Percentiles rank a stretch among this genome's conserved stretches.
Evolutionary conservation across 2,888 invertebrate species (phyloP).

Genomic region (Mythimna lalbum): DNA sequence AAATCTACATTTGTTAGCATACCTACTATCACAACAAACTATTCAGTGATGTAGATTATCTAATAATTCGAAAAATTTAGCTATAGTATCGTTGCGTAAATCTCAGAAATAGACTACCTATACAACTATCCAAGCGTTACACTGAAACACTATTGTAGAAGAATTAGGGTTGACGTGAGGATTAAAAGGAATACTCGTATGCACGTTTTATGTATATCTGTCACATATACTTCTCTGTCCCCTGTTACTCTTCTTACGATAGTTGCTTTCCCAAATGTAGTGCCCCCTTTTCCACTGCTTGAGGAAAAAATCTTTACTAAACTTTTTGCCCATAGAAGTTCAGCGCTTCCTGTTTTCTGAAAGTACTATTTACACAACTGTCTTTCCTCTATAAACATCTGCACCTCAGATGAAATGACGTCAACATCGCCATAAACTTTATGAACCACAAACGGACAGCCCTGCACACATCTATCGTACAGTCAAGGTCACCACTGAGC

Average conservation of each 20-base stretch:
- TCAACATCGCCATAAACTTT: constrained; percentile 40
- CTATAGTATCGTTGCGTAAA: constrained; percentile 39
- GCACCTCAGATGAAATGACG: constrained; percentile 34
- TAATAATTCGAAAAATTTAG: constrained; percentile 27
- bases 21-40: constrained; percentile 33
- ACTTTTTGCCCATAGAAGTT: no score
- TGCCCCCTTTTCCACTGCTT: no score
- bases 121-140: constrained; percentile 48
- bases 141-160: constrained; percentile 34
- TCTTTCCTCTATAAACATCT: constrained; percentile 40
- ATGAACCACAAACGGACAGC: constrained; percentile 30
- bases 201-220: no score
- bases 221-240: background rate
- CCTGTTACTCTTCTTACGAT: background rate
- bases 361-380: constrained; percentile 23
- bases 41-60: constrained; percentile 33
- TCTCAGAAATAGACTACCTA: constrained; percentile 53
- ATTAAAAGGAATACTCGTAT: no score
- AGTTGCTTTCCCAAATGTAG: background rate
- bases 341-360: background rate
- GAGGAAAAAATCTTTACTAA: background rate
- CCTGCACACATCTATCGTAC: constrained; percentile 39
- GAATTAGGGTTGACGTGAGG: constrained; percentile 9
- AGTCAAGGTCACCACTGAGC: constrained; percentile 40
- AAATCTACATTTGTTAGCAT: background rate